phyloP scores from a whole-genome alignment of 1,140 invertebrate species.

The Pogonomyrmex barbatus region DNA sequence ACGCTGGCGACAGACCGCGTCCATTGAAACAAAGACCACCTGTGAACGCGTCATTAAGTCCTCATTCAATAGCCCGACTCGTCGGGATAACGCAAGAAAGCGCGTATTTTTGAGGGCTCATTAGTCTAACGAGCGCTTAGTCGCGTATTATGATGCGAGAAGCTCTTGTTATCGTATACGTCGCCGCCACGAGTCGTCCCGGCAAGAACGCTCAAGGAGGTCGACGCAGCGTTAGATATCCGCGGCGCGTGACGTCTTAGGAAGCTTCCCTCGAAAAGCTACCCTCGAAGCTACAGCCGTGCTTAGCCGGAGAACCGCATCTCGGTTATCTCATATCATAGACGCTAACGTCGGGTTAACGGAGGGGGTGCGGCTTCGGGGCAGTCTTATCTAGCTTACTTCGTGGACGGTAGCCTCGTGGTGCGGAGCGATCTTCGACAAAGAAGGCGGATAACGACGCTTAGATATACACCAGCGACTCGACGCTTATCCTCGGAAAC shows the following conservation, averaged over 20 bases:
- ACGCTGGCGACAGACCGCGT: slow-evolving; percentile 30
- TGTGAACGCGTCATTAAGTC: slow-evolving; percentile 50
- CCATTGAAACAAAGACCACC: slow-evolving; percentile 28
- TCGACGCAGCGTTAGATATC: slow-evolving; percentile 6
- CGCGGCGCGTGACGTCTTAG: neutral
- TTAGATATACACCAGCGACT: slow-evolving; percentile 37
- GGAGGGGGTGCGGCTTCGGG: neutral
- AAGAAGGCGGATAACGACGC: slow-evolving; percentile 49
- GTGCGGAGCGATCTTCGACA: slow-evolving; percentile 29
- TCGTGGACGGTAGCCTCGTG: neutral
- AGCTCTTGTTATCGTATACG: slow-evolving; percentile 40
- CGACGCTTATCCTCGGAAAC: slow-evolving; percentile 44
- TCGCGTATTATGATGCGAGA: slow-evolving; percentile 40
- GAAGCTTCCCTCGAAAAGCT: neutral
- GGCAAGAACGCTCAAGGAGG: slow-evolving; percentile 19
- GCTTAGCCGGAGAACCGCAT: neutral
- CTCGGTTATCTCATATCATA: slow-evolving; percentile 1
- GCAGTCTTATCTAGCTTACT: slow-evolving; percentile 5
- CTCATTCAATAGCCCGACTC: slow-evolving; percentile 34
- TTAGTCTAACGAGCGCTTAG: slow-evolving; percentile 65
- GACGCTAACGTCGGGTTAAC: slow-evolving; percentile 19
- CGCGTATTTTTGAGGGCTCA: slow-evolving; percentile 55
- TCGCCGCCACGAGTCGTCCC: neutral
- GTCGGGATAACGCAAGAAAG: slow-evolving; percentile 27
- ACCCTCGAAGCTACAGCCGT: neutral